phyloP scores from a whole-genome alignment of 1,140 invertebrate genomes.

The Idris sp. region DNA sequence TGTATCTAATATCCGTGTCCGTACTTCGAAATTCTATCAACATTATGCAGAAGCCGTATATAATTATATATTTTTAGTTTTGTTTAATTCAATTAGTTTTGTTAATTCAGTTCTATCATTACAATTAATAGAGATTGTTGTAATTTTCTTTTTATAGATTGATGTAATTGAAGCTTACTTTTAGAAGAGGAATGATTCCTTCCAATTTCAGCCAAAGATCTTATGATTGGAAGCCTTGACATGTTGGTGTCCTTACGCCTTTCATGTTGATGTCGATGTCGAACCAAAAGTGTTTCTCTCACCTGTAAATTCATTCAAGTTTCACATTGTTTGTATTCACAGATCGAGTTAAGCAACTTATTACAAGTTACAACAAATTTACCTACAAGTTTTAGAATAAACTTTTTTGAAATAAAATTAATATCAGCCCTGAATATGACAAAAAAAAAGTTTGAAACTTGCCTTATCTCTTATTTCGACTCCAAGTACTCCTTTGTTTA shows the following conservation, averaged over 20 bases:
- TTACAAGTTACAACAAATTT: too few relatives aligned
- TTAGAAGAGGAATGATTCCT: slow-evolving; percentile 96
- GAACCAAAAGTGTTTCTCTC: slow-evolving; percentile 90
- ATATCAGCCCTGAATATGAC: too few relatives aligned
- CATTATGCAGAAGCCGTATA: slow-evolving; percentile 7
- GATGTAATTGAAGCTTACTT: slow-evolving; percentile 84
- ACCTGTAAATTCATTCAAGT: slow-evolving; percentile 79
- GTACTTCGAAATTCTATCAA: slow-evolving; percentile 38
- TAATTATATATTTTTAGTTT: slow-evolving; percentile 31
- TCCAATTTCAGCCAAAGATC: slow-evolving; percentile 97
- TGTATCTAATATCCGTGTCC: slow-evolving; percentile 27
- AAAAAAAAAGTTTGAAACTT: slow-evolving; percentile 28
- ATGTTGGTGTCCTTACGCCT: slow-evolving; percentile 87
- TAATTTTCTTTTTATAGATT: not conserved
- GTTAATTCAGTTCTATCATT: slow-evolving; percentile 8
- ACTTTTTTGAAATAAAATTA: too few relatives aligned
- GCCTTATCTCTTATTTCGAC: slow-evolving; percentile 88
- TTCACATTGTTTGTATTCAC: too few relatives aligned
- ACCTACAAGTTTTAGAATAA: too few relatives aligned
- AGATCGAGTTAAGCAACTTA: too few relatives aligned
- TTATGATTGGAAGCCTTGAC: slow-evolving; percentile 93
- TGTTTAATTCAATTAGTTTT: slow-evolving; percentile 17
- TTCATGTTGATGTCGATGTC: slow-evolving; percentile 97
- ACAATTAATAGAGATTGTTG: slow-evolving; percentile 3
- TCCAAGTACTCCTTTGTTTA: slow-evolving; percentile 87